Conservation (phyloP, 1,140 invertebrate species). For the Samia ricini region DNA sequence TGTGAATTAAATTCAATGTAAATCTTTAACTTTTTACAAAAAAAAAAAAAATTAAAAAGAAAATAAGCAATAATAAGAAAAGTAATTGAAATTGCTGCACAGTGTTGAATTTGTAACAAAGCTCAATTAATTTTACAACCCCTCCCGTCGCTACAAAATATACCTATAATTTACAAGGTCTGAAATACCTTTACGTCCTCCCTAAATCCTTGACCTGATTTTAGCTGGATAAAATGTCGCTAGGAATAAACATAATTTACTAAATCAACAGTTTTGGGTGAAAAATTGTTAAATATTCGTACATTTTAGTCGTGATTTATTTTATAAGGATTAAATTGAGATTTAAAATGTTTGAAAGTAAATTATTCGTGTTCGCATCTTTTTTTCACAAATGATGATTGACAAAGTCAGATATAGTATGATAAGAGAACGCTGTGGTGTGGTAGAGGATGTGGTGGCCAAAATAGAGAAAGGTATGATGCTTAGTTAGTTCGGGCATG, state of each 20-base stretch:
- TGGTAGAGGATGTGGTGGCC: too few species aligned
- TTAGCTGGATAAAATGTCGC: background rate
- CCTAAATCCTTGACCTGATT: background rate
- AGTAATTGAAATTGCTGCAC: background rate
- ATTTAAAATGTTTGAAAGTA: background rate
- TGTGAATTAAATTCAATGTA: too few species aligned
- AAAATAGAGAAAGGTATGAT: too few species aligned
- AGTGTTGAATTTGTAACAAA: background rate
- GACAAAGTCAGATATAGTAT: too few species aligned
- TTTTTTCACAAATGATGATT: too few species aligned
- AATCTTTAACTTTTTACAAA: background rate
- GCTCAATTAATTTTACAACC: background rate
- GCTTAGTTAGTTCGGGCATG: too few species aligned
- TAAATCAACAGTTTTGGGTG: background rate
- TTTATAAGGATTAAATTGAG: background rate
- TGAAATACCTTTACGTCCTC: background rate
- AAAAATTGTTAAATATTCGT: background rate
- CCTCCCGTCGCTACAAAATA: background rate
- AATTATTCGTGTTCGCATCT: background rate
- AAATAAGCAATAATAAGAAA: background rate
- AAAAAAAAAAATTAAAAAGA: background rate
- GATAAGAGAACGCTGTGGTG: too few species aligned
- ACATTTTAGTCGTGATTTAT: background rate
- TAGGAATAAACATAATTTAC: background rate
- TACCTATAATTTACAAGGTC: background rate